Percentiles rank a stretch among this genome's conserved stretches.
Conservation (phyloP, 1,140 invertebrate species). For the Anastrepha obliqua region DNA sequence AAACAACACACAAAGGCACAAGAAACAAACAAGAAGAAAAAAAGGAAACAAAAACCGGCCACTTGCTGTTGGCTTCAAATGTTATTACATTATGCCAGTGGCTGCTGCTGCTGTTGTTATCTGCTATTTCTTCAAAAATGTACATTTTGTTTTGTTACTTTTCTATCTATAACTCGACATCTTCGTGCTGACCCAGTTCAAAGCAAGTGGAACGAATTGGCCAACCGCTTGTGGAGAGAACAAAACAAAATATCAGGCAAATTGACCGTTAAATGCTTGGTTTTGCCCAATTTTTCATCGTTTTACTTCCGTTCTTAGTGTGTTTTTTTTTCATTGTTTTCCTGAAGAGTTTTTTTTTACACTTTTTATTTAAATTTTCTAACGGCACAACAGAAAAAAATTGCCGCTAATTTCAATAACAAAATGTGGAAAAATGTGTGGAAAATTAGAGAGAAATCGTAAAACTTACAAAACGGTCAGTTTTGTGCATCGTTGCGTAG, state of each 20-base stretch:
- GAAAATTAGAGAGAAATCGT: constrained; percentile 7
- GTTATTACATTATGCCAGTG: not conserved
- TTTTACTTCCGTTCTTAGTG: not conserved
- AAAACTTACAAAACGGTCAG: not conserved
- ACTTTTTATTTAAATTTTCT: not conserved
- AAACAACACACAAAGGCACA: not conserved
- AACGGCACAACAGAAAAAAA: not conserved
- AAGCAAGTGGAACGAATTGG: constrained; percentile 71
- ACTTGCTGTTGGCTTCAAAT: not conserved
- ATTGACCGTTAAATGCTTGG: constrained; percentile 31
- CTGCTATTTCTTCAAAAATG: not conserved
- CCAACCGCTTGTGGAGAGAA: constrained; percentile 54
- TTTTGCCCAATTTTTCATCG: constrained; percentile 35
- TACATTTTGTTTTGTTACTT: not conserved
- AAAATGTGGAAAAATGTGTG: not conserved
- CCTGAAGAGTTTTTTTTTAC: not conserved
- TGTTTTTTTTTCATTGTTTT: not conserved
- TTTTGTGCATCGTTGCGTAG: constrained; percentile 13
- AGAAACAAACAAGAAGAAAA: not conserved
- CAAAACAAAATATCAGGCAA: not conserved
- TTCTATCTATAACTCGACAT: not conserved
- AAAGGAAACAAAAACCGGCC: not conserved
- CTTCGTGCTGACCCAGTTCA: constrained; percentile 67
- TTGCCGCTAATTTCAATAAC: not conserved
- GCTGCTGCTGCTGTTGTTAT: not conserved